phyloP scores from a whole-genome alignment of 1,140 invertebrate species.

The Prorops nasuta region DNA sequence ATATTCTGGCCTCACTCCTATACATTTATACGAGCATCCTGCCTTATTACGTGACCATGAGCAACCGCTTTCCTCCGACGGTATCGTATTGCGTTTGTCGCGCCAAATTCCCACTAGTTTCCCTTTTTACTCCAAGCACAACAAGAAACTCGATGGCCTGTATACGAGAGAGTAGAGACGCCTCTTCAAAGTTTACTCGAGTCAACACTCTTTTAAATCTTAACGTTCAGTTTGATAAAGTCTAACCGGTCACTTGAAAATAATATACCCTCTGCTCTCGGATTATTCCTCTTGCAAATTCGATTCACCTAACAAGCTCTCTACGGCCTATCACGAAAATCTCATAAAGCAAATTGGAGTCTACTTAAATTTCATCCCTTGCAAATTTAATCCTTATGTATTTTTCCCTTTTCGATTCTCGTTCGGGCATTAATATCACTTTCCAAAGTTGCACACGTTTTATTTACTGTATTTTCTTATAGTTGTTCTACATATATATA shows the following conservation, averaged over 20 bases:
- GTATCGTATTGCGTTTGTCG: slow-evolving; percentile 30
- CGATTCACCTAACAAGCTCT: no score
- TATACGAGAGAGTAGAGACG: neutral
- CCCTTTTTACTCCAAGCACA: no score
- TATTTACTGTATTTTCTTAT: neutral
- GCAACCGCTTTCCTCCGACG: slow-evolving; percentile 24
- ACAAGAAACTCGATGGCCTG: neutral
- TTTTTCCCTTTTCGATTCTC: neutral
- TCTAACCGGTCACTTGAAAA: no score
- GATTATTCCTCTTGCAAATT: no score
- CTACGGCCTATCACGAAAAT: no score
- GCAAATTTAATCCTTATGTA: neutral
- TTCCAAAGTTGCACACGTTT: neutral
- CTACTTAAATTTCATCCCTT: no score
- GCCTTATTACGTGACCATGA: slow-evolving; percentile 35
- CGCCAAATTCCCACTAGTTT: slow-evolving; percentile 15
- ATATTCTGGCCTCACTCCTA: no score
- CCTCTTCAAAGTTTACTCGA: neutral
- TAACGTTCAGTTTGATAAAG: no score
- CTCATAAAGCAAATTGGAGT: no score
- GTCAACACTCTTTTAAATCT: no score
- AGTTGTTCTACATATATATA: no score
- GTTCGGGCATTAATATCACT: neutral
- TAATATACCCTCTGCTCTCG: no score
- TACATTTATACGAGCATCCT: slow-evolving; percentile 12